Base-by-base conservation (phyloP, 2,113 vertebrate species). In the Saccopteryx bilineata region DNA sequence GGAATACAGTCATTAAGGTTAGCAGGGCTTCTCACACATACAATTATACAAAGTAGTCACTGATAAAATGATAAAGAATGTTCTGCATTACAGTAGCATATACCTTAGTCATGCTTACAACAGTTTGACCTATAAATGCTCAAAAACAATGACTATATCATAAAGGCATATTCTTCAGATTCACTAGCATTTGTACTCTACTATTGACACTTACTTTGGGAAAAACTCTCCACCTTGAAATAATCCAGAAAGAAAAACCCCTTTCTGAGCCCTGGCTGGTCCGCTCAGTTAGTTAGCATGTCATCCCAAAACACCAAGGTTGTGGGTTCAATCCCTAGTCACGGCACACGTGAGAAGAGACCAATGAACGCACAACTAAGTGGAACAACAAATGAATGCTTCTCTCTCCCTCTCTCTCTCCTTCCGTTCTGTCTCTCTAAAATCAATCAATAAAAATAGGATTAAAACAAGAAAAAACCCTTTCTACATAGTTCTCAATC, bases 51-150 rank as follows among this genome's bases (percentile, higher is more conserved):
- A 81, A 95, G 68, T 87, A 79, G 71, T 71, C 72, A 74, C 4
- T 89, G 71, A 93, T 83, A 89, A 92, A 89, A 61, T 66, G 21
- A 78, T 56, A 31, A 58, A 80, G 12, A 71, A 13, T 63, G 8
- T 84, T 69, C 54, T n/a, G 58, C 17, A 18, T 58, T 61, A 21
- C 21, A 9, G 0, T 75, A 87, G 82, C 66, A 76, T 31, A 46
- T 61, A 87, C 39, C 12, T 83, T 95, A 48, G 14, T 69, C 74
- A n/a, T 61, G 19, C 60, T 92, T n/a, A 39, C 50, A 60, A 88
- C 5, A 61, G 24, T 92, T 61, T 26, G 12, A 71, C n/a, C 14
- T 65, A 19, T 66, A 80, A 93, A 89, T 93, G 24, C 33, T 90
- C 72, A 85, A 60, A 93, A 85, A 48, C 24, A 72, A 33, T 24